Evolutionary conservation across 2,888 invertebrate genomes (phyloP), one percentile per base, ranked within the genome.

Genomic region (Galerucella nymphaeae): DNA sequence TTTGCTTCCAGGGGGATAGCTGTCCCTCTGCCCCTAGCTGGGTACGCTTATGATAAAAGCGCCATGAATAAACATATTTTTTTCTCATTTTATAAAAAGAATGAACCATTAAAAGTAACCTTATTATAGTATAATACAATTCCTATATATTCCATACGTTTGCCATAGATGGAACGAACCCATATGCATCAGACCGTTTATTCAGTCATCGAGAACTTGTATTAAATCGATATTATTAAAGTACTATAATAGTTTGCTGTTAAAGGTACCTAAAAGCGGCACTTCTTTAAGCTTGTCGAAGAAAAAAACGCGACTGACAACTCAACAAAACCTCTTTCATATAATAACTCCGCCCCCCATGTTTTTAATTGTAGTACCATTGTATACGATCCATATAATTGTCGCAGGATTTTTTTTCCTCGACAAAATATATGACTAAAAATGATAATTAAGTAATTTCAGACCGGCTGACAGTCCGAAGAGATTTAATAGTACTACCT

Each of bases 361-460:
- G 45, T 45, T 45, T 70, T 63, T 70, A 70, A 64, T 70, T 63
- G 63, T 57, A 23, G 14, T 11, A 11, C 23, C 55, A 70, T 70
- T 70, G 70, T 70, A 65, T 65, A 65, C 53, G 65, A 30, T 30
- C 42, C 38, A 30, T 38, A 65, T 65, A 65, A 65, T 65, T 65
- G 65, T 65, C 63, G 63, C 63, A 30, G 23, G 57, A 16, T 45
- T 57, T 74, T n/a, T 70, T 72, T 67, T 58, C 18, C 13, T 59
- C 68, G 55, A 50, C 62, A 59, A 71, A 74, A 74, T 71, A 67
- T 66, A 70, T 53, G 72, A 68, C 73, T 71, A 65, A 70, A 64
- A 70, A 76, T 76, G 75, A 76, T 72, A 76, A 76, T 76, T 76
- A 71, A 73, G 75, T 73, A 72, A 71, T 75, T 76, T 73, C 72